phyloP scores from a whole-genome alignment of 23 tunicate species.

The Pegea sp. region DNA sequence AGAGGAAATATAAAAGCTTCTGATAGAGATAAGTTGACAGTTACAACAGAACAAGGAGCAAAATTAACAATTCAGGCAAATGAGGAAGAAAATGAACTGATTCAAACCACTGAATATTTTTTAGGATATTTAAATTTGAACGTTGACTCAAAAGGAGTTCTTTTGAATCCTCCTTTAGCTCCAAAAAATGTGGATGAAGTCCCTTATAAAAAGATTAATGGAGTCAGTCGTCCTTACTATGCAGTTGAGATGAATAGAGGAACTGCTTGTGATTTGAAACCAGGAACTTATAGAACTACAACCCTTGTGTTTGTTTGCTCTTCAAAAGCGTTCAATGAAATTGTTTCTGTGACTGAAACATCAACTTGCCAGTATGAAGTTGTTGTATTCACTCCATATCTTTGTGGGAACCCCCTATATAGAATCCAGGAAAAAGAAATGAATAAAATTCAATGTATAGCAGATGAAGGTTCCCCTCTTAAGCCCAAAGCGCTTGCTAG shows the following conservation, averaged over 20 bases:
- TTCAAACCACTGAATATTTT: conserved; percentile 50
- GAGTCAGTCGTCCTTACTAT: conserved; percentile 62
- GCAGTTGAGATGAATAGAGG: conserved; percentile 48
- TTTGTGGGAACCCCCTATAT: conserved; percentile 70
- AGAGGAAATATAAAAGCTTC: not conserved
- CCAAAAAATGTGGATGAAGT: conserved; percentile 27
- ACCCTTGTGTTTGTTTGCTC: not conserved
- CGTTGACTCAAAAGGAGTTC: conserved; percentile 19
- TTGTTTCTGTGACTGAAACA: conserved; percentile 58
- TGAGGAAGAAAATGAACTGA: conserved; percentile 10
- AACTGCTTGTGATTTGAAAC: conserved; percentile 72
- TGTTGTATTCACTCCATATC: conserved; percentile 32
- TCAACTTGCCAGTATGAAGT: conserved; percentile 90
- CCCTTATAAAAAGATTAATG: conserved; percentile 31
- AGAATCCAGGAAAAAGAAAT: conserved; percentile 11
- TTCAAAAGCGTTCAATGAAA: conserved; percentile 23
- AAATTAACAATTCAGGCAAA: conserved; percentile 2
- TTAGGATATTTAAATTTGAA: conserved; percentile 26
- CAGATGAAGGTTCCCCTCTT: conserved; percentile 30
- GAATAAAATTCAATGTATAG: conserved; percentile 48
- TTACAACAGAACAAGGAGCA: conserved; percentile 9
- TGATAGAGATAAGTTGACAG: too few relatives aligned
- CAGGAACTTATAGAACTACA: not conserved
- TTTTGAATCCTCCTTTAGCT: not conserved
- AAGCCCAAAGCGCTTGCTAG: too few relatives aligned